Conservation (phyloP, 2,113 vertebrate genomes). For the Trochalopteron elliotii region DNA sequence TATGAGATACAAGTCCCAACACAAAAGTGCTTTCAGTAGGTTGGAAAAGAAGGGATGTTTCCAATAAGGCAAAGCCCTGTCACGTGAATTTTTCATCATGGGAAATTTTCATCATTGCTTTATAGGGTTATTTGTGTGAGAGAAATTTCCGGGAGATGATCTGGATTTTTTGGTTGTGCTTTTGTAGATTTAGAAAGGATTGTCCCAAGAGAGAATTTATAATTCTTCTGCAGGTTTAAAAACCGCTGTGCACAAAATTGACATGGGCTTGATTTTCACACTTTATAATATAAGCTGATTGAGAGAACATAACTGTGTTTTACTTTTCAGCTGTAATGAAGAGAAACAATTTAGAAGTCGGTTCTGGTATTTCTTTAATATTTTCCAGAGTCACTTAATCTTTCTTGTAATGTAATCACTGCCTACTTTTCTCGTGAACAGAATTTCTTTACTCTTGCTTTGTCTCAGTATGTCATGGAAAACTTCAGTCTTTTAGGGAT, state of each 20-base stretch:
- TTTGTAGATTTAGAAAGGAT: neutral
- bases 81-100: neutral
- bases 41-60: neutral
- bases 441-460: neutral
- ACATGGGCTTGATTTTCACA: neutral
- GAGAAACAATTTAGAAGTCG: neutral
- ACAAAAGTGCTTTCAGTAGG: neutral
- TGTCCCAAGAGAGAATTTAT: neutral
- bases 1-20: neutral
- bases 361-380: neutral
- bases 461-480: neutral
- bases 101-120: neutral
- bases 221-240: neutral
- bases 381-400: neutral
- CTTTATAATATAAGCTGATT: neutral
- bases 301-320: neutral
- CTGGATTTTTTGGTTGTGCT: neutral
- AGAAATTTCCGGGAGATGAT: neutral
- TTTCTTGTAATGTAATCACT: neutral
- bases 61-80: neutral
- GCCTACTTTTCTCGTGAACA: neutral
- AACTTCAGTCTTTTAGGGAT: neutral
- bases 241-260: neutral
- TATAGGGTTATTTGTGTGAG: neutral
- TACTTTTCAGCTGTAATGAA: neutral